Base-by-base conservation (phyloP, 1,140 invertebrate genomes). In the Hylaeus volcanicus region DNA sequence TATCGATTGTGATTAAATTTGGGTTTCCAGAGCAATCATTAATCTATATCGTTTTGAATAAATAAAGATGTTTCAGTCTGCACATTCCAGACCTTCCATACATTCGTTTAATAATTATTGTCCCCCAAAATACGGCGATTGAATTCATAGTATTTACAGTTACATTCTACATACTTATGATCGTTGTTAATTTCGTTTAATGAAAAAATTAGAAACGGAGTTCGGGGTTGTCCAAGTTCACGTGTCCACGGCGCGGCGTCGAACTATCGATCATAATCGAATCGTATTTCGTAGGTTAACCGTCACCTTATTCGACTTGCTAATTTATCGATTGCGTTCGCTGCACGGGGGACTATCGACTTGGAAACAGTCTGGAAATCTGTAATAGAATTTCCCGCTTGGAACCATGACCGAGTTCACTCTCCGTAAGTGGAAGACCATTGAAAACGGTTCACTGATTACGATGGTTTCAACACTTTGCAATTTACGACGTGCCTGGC, bases 351-450 rank as follows among this genome's bases (percentile, higher is more conserved):
- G n/a, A 6, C 51, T 51, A 12, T 9, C 37, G 61, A 48, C 2
- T 26, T 48, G 45, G 45, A 66, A 43, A 66, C 73, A 43, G 43
- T 66, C 73, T 56, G 61, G n/a, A 41, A 15, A 37, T 37, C n/a
- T 12, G 12, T 37, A 12, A 9, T 64, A 56, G 75, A 61, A 71
- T 70, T n/a, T 60, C 55, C 26, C 48, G n/a, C 37, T 12, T 39
- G 1, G 41, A 77, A 70, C 66, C 75, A 43, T 77, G 75, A 77
- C 65, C 75, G 56, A 77, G 56, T 61, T 77, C 45, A 41, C 14
- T 75, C 6, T 66, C 63, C 48, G 66, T 56, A 66, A 76, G 53
- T 14, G 37, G 48, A 77, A 37, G 56, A 61, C 70, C 66, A 55
- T 71, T 48, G 45, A 11, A 48, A 70, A 61, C 69, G 74, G 12